Base-by-base conservation (phyloP, 2,797 vertebrate species). In the Neosalanx taihuensis region DNA sequence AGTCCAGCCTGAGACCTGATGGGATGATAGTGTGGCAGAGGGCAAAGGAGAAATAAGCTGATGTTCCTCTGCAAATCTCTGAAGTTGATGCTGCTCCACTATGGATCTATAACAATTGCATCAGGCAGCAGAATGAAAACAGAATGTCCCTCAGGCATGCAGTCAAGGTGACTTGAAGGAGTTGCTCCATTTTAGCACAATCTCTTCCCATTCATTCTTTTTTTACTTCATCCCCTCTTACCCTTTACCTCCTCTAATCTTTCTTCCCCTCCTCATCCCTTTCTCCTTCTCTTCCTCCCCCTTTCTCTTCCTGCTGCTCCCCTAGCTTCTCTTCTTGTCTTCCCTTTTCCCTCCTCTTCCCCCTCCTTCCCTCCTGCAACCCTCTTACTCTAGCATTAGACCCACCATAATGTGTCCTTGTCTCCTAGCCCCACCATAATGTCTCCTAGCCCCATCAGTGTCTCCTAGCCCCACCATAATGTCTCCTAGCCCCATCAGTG, bases 161-260 rank as follows among this genome's bases (percentile, higher is more conserved):
- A 82, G 59, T 87, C 86, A 92, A 89, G 90, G 90, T 89, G 86
- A 91, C 85, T 83, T 87, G 80, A 91, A 91, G 88, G 89, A 91
- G 83, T 81, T 83, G 87, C 83, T 88, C 82, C 84, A 86, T 86
- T 90, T 89, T 87, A 89, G 79, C 82, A 84, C 84, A 79, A 72
- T 70, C 80, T 79, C 71, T 13, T 13, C 26, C n/a, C 23, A 26
- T 26, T 61, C 26, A 5, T 61, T 12, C 51, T 20, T 29, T 51
- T 30, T 10, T 12, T 30, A 18, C 76, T 79, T 81, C 78, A 81
- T 82, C 74, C 51, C 73, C 75, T 69, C 70, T 70, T 74, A 70
- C 67, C 73, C 72, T 73, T 76, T 61, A 70, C 76, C 71, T 69
- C 73, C 76, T 78, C 77, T 61, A 6, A 4, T 70, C 71, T 69